phyloP scores from a whole-genome alignment of 2,797 vertebrate species.

The Carduelis carduelis region DNA sequence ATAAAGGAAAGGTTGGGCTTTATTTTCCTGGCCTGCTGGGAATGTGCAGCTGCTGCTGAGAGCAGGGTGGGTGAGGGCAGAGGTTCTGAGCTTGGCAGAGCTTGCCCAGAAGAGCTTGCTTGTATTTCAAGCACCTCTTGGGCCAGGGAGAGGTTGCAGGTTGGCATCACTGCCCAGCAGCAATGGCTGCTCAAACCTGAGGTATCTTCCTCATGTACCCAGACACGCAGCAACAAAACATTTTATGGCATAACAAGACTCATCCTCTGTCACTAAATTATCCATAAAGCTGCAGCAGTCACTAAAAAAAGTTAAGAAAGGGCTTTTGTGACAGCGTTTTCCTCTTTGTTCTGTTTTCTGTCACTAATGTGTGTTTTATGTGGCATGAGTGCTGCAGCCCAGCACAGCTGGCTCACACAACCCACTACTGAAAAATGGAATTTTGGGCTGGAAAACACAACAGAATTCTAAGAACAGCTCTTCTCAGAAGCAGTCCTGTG shows the following conservation, averaged over 20 bases:
- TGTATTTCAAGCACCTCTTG: rapidly evolving
- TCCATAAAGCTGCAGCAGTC: neutral
- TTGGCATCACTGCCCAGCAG: neutral
- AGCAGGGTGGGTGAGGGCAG: neutral
- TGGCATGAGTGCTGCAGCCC: neutral
- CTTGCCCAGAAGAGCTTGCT: neutral
- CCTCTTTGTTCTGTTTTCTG: neutral
- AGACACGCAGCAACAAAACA: neutral
- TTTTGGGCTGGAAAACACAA: neutral
- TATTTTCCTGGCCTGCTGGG: neutral
- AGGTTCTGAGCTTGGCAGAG: neutral
- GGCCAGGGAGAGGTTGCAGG: neutral
- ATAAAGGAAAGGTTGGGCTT: neutral
- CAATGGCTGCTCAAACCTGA: rapidly evolving
- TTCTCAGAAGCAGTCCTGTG: neutral
- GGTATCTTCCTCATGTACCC: neutral
- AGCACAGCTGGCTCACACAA: neutral
- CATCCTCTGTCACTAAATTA: neutral
- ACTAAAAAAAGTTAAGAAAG: neutral
- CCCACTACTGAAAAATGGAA: neutral
- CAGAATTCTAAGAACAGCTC: neutral
- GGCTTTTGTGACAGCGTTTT: neutral
- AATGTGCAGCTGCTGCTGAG: neutral
- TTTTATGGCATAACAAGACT: neutral
- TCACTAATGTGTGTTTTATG: neutral